phyloP scores from a whole-genome alignment of 1,140 invertebrate genomes.

The Aphelenchoides besseyi region DNA sequence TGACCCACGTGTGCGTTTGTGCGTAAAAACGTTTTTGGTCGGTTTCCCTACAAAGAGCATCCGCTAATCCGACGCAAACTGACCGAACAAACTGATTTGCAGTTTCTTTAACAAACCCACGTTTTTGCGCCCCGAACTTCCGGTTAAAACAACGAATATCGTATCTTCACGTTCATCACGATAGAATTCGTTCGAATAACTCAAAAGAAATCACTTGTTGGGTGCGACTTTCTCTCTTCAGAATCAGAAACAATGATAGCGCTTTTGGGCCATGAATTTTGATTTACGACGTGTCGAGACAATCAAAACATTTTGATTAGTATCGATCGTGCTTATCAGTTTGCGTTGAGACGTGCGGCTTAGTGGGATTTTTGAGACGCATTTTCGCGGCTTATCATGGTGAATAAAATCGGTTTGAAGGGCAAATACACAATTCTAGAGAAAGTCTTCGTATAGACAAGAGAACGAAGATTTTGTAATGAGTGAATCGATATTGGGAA shows the following conservation, averaged over 20 bases:
- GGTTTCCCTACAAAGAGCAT: too few species aligned
- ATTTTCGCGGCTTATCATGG: conserved; percentile 3
- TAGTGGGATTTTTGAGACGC: neutral
- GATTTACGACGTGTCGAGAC: neutral
- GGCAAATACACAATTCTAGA: too few species aligned
- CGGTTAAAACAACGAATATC: neutral
- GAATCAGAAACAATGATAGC: too few species aligned
- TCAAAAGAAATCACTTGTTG: too few species aligned
- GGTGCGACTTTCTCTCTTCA: neutral
- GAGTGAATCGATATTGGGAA: neutral
- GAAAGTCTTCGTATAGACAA: too few species aligned
- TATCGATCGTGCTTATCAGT: neutral
- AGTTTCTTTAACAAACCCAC: too few species aligned
- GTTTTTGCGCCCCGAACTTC: neutral
- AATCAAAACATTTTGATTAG: neutral
- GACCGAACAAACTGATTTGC: too few species aligned
- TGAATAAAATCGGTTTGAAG: too few species aligned
- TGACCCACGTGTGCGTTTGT: neutral
- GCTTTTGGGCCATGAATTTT: too few species aligned
- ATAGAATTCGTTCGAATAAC: too few species aligned
- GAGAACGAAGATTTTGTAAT: neutral
- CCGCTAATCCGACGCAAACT: too few species aligned
- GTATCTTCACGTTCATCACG: too few species aligned
- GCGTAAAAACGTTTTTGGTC: neutral
- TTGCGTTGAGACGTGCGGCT: neutral